Evolutionary conservation across 2,888 invertebrate species (phyloP).

Genomic region (Dryobota labecula): DNA sequence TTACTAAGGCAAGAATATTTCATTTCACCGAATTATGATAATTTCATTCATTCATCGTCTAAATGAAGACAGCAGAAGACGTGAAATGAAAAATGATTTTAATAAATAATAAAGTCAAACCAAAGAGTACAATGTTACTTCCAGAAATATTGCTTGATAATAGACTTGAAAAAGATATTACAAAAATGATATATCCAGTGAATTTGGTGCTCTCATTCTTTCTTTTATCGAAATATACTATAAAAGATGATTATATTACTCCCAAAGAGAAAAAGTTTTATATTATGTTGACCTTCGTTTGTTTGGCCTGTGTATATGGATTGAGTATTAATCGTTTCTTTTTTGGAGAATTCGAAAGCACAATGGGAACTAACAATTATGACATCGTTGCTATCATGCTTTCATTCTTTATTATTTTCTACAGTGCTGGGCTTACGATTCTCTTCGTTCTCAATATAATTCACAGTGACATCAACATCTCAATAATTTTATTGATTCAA

Average conservation of each 20-base stretch:
- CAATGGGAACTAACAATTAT: not conserved
- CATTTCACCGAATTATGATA: not conserved
- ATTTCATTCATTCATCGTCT: conserved; percentile 1
- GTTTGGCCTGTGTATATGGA: not conserved
- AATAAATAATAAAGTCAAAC: conserved; percentile 1
- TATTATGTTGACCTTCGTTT: conserved; percentile 2
- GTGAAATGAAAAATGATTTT: conserved; percentile 6
- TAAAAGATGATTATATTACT: conserved; percentile 47
- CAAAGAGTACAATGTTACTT: not conserved
- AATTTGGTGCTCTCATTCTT: conserved; percentile 44
- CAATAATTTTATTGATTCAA: conserved; percentile 39
- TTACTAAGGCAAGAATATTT: not conserved
- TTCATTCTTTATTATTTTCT: conserved; percentile 6
- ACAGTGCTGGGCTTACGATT: conserved; percentile 21
- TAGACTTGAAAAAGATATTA: conserved; percentile 45
- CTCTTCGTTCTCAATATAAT: conserved; percentile 25
- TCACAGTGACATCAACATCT: conserved; percentile 34
- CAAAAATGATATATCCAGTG: conserved; percentile 48
- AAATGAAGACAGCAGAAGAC: not conserved
- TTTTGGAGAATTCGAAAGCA: not conserved
- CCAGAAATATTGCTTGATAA: conserved; percentile 45
- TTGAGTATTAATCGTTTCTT: conserved; percentile 18
- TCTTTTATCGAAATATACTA: conserved; percentile 45
- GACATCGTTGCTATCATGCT: not conserved
- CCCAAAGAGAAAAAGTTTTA: conserved; percentile 23